phyloP scores from a whole-genome alignment of 2,113 vertebrate genomes.

The Corvus cornix region DNA sequence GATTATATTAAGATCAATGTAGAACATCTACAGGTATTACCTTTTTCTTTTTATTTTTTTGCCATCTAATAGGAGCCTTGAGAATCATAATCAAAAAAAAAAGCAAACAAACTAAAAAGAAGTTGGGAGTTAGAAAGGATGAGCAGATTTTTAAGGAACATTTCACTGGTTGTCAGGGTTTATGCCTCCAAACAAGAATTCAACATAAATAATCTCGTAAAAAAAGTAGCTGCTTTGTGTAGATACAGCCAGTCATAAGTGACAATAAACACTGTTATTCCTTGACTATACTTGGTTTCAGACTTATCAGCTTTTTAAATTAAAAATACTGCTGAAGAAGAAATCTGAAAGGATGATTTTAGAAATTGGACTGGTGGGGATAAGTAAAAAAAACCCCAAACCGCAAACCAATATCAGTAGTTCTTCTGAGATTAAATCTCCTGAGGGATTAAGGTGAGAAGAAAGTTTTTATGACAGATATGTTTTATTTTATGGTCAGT shows the following conservation, averaged over 20 bases:
- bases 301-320: neutral
- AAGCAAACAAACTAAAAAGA: accelerated
- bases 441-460: neutral
- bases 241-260: neutral
- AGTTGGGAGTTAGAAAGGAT: neutral
- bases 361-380: accelerated
- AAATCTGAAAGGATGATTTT: neutral
- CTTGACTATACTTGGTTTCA: neutral
- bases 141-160: neutral
- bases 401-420: neutral
- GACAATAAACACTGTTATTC: neutral
- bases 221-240: neutral
- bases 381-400: neutral
- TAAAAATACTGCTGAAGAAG: neutral
- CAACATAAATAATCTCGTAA: neutral
- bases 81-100: neutral
- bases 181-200: neutral
- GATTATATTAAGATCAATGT: neutral
- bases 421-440: neutral
- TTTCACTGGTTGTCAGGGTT: neutral
- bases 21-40: neutral
- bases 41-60: neutral
- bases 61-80: neutral
- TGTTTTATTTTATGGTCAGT: neutral
- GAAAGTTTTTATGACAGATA: neutral